These are phyloP conservation scores for Zapus hudsonius DNA, from an alignment of 2,113 vertebrate genomes.

Conservation along the genomic window DNA sequence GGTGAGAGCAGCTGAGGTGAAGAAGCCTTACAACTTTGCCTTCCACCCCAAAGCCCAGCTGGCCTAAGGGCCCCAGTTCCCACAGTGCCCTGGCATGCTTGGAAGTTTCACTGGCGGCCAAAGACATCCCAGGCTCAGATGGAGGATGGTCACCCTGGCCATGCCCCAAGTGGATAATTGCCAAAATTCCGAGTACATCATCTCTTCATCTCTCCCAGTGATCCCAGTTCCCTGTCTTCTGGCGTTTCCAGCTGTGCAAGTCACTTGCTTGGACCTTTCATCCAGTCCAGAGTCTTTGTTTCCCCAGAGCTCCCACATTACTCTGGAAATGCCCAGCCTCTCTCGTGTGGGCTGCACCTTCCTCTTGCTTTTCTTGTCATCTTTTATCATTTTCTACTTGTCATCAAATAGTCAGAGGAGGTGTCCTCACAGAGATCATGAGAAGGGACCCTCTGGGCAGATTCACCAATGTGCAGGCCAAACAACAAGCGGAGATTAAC, in stretches of 20 bases:
- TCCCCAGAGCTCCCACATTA: fast-evolving
- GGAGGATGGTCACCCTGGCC: background rate
- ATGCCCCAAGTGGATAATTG: background rate
- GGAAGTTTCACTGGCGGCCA: too few species aligned
- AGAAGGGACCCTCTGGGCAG: background rate
- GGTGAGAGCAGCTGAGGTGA: background rate
- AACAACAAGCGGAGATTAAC: background rate
- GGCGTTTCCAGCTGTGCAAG: background rate
- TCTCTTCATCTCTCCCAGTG: background rate
- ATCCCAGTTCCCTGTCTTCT: fast-evolving
- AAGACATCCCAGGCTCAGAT: background rate
- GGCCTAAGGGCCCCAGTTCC: background rate
- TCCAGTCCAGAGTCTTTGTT: background rate
- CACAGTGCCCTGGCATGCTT: fast-evolving
- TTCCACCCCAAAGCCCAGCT: background rate
- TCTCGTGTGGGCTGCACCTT: background rate
- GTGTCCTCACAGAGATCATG: background rate
- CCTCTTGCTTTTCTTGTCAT: background rate
- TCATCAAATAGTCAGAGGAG: background rate
- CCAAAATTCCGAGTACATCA: background rate
- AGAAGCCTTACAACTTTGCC: background rate
- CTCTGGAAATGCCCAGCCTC: fast-evolving
- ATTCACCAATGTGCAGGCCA: background rate
- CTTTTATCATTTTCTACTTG: background rate
- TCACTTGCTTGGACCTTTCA: fast-evolving